Evolutionary conservation across 1,140 invertebrate genomes (phyloP), one percentile per base, ranked within the genome.

Genomic region (Halyomorpha halys): DNA sequence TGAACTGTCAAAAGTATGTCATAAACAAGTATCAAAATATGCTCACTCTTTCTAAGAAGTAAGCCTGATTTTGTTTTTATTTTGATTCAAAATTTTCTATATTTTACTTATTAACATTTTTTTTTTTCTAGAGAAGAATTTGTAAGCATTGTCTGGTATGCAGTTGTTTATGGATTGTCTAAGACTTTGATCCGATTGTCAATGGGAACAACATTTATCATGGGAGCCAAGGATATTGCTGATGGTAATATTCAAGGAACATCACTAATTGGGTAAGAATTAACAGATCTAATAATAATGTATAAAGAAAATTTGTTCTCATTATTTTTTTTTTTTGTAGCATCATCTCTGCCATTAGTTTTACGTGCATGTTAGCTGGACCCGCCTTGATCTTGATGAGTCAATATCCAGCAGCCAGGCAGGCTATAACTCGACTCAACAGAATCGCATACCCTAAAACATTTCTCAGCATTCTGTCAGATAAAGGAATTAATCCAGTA

Each of bases 351-450:
- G 74, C 74, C 1, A 68, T 78, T 49, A 71, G 74, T 19, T 4
- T 30, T 3, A 8, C 27, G 8, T 30, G 3, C 27, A 30, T 8
- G 8, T 68, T 73, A 16, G 71, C 77, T 27, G 80, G 79, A 11
- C 77, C 80, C 66, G 74, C 79, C 0, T 73, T 75, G 15, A 76
- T 78, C 1, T 79, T 78, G 66, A 74, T 81, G n/a, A 81, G 81
- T 11, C 82, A 85, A 67, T 83, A 80, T 70, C 76, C 75, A 3
- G 83, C 82, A 73, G 83, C 81, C 6, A 81, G 80, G 69, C 62
- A 78, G 19, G 80, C 84, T 16, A 81, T 83, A 13, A 73, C 70
- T 5, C 69, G 73, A 19, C 76, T 79, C 60, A 79, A 79, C 65
- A 68, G 74, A 44, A 66, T 83, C 14, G 74, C 83, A 23, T 76